phyloP scores from a whole-genome alignment of 53 echinoderm and acorn worm genomes.

The Temnopleurus reevesii region DNA sequence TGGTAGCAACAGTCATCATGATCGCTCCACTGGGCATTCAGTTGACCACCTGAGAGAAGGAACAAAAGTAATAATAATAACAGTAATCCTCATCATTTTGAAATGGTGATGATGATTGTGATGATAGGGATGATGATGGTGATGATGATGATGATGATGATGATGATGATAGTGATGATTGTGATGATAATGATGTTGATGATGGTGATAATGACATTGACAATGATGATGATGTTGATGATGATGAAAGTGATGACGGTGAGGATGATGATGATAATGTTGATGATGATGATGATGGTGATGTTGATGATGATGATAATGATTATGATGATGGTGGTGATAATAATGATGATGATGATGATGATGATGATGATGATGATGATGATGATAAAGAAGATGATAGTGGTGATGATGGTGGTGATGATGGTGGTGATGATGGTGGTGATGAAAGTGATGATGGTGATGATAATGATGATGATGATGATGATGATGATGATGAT shows the following conservation, averaged over 20 bases:
- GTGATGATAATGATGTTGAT: too few relatives aligned
- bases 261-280: too few relatives aligned
- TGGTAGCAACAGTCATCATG: slow-evolving; percentile 77
- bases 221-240: too few relatives aligned
- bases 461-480: slow-evolving; percentile 1
- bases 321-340: not conserved
- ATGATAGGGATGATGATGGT: too few relatives aligned
- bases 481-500: not conserved
- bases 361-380: not conserved
- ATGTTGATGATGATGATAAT: not conserved
- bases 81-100: too few relatives aligned
- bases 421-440: not conserved
- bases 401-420: not conserved
- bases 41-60: slow-evolving; percentile 31
- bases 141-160: too few relatives aligned
- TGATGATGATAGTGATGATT: too few relatives aligned
- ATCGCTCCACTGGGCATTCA: slow-evolving; percentile 83
- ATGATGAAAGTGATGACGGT: too few relatives aligned
- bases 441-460: not conserved
- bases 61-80: not conserved
- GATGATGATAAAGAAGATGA: not conserved
- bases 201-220: too few relatives aligned
- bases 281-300: not conserved
- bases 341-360: not conserved
- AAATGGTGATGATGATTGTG: not conserved